A percentile compares a stretch with the other conserved stretches of the same genome.
Evolutionary conservation across 2,888 invertebrate species (phyloP).

Genomic region (Epinotia demarniana): DNA sequence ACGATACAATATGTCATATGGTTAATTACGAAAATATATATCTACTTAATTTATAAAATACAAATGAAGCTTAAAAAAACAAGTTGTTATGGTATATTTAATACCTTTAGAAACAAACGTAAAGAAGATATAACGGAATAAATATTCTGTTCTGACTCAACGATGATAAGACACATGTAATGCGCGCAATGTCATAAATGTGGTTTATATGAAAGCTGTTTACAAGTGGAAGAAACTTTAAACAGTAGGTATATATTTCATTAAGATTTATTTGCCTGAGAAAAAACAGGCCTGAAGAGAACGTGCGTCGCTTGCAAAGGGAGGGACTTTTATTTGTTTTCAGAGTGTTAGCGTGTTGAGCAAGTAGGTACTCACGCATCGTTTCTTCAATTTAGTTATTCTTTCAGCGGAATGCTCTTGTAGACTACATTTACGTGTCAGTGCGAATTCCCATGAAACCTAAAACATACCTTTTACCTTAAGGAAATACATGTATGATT

Average conservation of each 20-base stretch:
- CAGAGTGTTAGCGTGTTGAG: constrained; percentile 35
- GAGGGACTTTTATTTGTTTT: constrained; percentile 44
- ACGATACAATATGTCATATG: too few relatives aligned
- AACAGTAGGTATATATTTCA: constrained; percentile 46
- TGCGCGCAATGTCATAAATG: background rate
- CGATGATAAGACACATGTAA: constrained; percentile 1
- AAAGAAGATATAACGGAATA: background rate
- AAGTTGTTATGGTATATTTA: too few relatives aligned
- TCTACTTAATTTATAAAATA: too few relatives aligned
- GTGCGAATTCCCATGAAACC: background rate
- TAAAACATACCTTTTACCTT: background rate
- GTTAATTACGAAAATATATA: too few relatives aligned
- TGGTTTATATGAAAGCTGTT: constrained; percentile 39
- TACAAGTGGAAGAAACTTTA: constrained; percentile 43
- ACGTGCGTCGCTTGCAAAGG: constrained; percentile 37
- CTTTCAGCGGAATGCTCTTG: background rate
- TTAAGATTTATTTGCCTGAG: constrained; percentile 44
- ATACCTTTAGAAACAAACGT: background rate
- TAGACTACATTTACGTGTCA: background rate
- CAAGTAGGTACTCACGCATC: constrained; percentile 36
- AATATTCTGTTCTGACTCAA: background rate
- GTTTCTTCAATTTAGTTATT: constrained; percentile 38
- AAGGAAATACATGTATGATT: background rate
- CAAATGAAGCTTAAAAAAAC: too few relatives aligned
- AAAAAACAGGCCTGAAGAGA: constrained; percentile 38